phyloP scores from a whole-genome alignment of 1,140 invertebrate species.

The Drosophila watanabei region DNA sequence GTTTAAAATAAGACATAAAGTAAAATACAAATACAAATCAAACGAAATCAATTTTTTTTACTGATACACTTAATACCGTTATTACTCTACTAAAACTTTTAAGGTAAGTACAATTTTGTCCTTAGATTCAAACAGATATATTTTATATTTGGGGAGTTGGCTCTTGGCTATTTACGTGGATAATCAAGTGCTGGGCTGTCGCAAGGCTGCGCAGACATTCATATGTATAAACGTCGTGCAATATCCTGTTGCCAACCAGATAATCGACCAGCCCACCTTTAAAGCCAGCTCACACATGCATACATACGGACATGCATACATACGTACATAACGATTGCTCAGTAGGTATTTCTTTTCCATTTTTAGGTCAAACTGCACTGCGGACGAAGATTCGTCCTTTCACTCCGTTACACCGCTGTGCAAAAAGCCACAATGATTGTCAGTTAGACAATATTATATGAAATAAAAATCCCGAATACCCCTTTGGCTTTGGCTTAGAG shows the following conservation, averaged over 20 bases:
- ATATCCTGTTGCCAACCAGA: conserved; percentile 43
- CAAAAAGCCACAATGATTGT: conserved; percentile 18
- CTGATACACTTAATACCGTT: conserved; percentile 15
- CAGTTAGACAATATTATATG: conserved; percentile 17
- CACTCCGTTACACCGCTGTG: neutral
- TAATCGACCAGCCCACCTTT: conserved; percentile 36
- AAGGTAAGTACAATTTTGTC: conserved; percentile 8
- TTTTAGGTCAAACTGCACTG: conserved; percentile 39
- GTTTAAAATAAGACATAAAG: neutral
- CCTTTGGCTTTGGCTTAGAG: conserved; percentile 1
- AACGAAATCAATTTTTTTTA: conserved; percentile 8
- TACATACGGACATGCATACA: conserved; percentile 1
- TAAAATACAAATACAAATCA: neutral
- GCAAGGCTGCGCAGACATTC: conserved; percentile 22
- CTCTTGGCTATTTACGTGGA: neutral
- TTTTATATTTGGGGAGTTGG: neutral
- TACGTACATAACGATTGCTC: conserved; percentile 19
- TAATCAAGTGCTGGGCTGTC: conserved; percentile 9
- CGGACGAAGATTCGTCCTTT: conserved; percentile 5
- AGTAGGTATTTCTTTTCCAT: conserved; percentile 40
- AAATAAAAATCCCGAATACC: conserved; percentile 4
- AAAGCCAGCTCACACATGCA: conserved; percentile 17
- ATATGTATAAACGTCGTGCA: conserved; percentile 14
- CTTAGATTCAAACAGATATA: neutral
- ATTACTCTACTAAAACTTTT: neutral